A percentile compares a stretch with the other conserved stretches of the same genome.
Conservation (phyloP, 2,888 invertebrate genomes). For the Diarsia rubi region DNA sequence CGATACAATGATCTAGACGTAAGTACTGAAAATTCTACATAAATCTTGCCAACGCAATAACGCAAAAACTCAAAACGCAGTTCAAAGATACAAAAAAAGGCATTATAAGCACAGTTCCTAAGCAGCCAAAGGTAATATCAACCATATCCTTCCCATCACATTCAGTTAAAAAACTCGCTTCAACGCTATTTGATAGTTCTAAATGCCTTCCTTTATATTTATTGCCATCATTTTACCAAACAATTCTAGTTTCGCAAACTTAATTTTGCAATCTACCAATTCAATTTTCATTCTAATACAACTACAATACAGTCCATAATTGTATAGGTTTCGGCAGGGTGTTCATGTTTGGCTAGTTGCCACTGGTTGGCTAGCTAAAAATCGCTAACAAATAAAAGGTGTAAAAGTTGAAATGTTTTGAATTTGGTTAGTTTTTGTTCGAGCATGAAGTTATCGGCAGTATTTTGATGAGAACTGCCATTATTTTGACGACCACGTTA, state of each 20-base stretch:
- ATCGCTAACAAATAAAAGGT: slow-evolving; percentile 80
- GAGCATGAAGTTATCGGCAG: slow-evolving; percentile 34
- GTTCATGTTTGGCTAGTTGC: slow-evolving; percentile 82
- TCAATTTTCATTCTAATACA: slow-evolving; percentile 60
- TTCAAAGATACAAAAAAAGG: slow-evolving; percentile 6
- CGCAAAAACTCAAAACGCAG: neutral
- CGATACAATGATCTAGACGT: neutral
- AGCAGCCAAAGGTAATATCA: slow-evolving; percentile 40
- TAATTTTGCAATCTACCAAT: slow-evolving; percentile 57
- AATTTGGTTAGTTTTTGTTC: slow-evolving; percentile 80
- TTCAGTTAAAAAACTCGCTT: slow-evolving; percentile 51
- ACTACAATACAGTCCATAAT: slow-evolving; percentile 69
- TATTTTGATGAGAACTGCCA: slow-evolving; percentile 33
- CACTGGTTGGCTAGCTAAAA: slow-evolving; percentile 77
- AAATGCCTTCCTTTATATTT: slow-evolving; percentile 84
- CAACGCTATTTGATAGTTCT: slow-evolving; percentile 75
- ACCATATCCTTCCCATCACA: slow-evolving; percentile 39
- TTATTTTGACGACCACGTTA: slow-evolving; percentile 3
- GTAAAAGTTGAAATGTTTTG: slow-evolving; percentile 81
- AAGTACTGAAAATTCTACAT: neutral
- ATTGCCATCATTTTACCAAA: slow-evolving; percentile 87
- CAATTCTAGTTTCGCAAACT: slow-evolving; percentile 78
- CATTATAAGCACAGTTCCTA: slow-evolving; percentile 18
- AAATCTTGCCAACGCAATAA: slow-evolving; percentile 1
- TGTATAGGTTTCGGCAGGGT: slow-evolving; percentile 40